Base-by-base conservation (phyloP, 2,888 invertebrate genomes). In the Sphinx pinastri region DNA sequence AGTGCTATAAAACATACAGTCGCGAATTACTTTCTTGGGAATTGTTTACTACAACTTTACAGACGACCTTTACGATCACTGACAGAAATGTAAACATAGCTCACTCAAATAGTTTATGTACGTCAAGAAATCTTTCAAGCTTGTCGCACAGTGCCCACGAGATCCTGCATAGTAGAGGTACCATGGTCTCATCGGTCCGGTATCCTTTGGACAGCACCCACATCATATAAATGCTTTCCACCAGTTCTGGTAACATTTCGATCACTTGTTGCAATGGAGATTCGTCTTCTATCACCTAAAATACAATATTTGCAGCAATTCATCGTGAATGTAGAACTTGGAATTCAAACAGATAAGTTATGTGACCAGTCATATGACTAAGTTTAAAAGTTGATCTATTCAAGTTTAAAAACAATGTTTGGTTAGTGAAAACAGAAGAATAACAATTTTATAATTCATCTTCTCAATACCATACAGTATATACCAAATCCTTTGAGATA, bases 171-270 rank as follows among this genome's bases (percentile, higher is more conserved):
- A 99, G 94, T 3, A 99, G 92, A 0, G 97, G 96, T 45, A 97
- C 96, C 98, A 99, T 98, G 71, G 97, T 95, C 73, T 97, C 97
- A 82, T 98, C 98, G 0, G 94, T 95, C 73, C 97, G 96, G 85
- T 97, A 99, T 80, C 98, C 97, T 70, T 92, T 92, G 0, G 98
- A 98, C 69, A 99, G 95, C 68, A 98, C 97, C 99, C 99, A 99
- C 82, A 98, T 97, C 95, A 98, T 97, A 78, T 97, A 96, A 55
- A 99, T 88, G 1, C 98, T 97, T 74, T 98, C 97, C 93, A 98
- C 97, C 73, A 98, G 90, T 71, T 96, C 95, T 0, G 97, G 97
- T 45, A 99, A 94, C 7, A 96, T 95, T 57, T 97, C 96, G 13
- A 95, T 95, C 25, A 98, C 96, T 84, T 95, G 95, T 70, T 95